phyloP scores from a whole-genome alignment of 2,888 invertebrate species.

The Brassicogethes aeneus region DNA sequence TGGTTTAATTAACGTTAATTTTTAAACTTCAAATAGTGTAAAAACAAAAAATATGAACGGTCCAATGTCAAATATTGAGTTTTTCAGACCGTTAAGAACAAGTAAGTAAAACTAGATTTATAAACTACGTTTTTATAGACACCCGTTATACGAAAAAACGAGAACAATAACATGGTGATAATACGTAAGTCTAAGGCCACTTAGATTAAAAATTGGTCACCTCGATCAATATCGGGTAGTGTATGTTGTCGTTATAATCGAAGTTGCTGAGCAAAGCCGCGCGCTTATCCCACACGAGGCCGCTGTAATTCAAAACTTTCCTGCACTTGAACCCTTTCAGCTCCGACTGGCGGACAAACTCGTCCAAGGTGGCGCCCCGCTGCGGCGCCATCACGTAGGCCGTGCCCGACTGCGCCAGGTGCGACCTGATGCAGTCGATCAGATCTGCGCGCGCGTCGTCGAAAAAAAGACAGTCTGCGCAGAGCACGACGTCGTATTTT shows the following conservation, averaged over 20 bases:
- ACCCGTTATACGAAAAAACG: no score
- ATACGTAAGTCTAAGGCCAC: constrained; percentile 36
- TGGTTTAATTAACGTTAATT: no score
- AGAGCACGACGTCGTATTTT: constrained; percentile 59
- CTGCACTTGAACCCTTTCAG: constrained; percentile 50
- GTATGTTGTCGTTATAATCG: constrained; percentile 59
- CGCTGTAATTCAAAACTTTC: constrained; percentile 52
- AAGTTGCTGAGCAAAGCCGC: constrained; percentile 49
- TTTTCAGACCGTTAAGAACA: no score
- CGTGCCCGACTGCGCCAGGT: constrained; percentile 51
- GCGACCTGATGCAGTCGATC: constrained; percentile 57
- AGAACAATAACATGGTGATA: no score
- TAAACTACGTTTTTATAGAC: no score
- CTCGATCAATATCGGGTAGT: constrained; percentile 61
- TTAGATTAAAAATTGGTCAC: constrained; percentile 47
- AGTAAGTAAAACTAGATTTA: no score
- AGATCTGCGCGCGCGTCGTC: constrained; percentile 61
- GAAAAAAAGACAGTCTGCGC: constrained; percentile 74
- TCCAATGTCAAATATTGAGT: no score
- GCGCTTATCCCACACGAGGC: constrained; percentile 59
- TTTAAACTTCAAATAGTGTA: no score
- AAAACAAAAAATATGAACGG: no score
- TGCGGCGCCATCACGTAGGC: constrained; percentile 70
- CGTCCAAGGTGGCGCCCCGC: constrained; percentile 60
- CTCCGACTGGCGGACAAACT: constrained; percentile 55